Conservation (phyloP, 2,888 invertebrate species). For the Drosophila lutescens region DNA sequence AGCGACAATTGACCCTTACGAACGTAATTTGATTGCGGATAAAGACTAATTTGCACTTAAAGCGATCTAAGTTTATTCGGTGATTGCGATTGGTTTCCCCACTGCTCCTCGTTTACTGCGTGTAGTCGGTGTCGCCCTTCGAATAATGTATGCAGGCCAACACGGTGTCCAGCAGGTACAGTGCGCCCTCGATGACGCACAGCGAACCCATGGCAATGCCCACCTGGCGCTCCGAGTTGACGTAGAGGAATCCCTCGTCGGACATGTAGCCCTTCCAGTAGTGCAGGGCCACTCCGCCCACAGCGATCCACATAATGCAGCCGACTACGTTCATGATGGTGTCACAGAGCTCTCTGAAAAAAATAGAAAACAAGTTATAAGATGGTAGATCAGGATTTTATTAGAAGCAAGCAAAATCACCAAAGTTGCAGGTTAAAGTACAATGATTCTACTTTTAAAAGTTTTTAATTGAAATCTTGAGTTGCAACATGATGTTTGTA, state of each 20-base stretch:
- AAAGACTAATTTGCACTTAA: conserved; percentile 77
- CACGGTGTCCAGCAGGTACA: conserved; percentile 92
- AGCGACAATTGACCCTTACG: conserved; percentile 40
- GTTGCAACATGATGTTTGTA: background rate
- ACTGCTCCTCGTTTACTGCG: conserved; percentile 42
- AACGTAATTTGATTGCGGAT: conserved; percentile 39
- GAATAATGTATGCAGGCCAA: conserved; percentile 90
- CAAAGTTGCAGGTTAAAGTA: background rate
- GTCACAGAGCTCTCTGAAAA: conserved; percentile 89
- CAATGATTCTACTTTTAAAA: background rate
- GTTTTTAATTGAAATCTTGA: background rate
- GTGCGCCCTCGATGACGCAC: conserved; percentile 91
- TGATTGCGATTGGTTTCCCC: conserved; percentile 35
- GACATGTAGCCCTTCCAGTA: conserved; percentile 95
- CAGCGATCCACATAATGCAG: conserved; percentile 92
- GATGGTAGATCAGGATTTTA: background rate
- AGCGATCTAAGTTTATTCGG: conserved; percentile 62
- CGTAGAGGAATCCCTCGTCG: conserved; percentile 90
- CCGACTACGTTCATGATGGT: conserved; percentile 95
- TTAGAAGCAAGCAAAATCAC: background rate
- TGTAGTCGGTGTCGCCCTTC: conserved; percentile 85
- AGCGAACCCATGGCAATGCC: conserved; percentile 92
- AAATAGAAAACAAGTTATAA: background rate
- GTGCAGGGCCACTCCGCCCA: conserved; percentile 93
- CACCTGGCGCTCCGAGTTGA: conserved; percentile 91